Evolutionary conservation across 2,888 invertebrate genomes (phyloP).

Genomic region (Drosophila neotestacea): DNA sequence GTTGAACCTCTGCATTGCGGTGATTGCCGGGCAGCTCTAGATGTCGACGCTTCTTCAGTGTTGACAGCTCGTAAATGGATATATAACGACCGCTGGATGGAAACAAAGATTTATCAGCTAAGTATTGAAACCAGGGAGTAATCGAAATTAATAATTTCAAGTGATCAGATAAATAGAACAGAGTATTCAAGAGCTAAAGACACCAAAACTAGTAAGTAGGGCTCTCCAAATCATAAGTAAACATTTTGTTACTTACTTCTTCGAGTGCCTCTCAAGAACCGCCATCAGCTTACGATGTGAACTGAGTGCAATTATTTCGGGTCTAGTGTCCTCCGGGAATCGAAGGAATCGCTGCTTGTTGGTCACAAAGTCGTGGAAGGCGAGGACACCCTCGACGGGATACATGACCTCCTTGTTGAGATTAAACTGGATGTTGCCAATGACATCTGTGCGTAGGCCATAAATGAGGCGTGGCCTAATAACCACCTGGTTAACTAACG

Average conservation of each 20-base stretch:
- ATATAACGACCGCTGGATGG: conserved; percentile 68
- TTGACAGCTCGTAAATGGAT: conserved; percentile 89
- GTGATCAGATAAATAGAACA: no score
- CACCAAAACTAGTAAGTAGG: no score
- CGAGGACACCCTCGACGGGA: conserved; percentile 91
- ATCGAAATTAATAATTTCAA: no score
- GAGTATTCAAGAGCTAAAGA: no score
- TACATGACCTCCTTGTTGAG: conserved; percentile 92
- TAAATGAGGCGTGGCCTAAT: conserved; percentile 84
- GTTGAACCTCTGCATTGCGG: conserved; percentile 56
- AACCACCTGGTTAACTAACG: conserved; percentile 61
- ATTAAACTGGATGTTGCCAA: conserved; percentile 90
- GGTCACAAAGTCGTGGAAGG: conserved; percentile 90
- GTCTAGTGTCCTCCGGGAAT: conserved; percentile 81
- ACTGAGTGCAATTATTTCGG: conserved; percentile 82
- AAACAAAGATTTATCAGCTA: neutral
- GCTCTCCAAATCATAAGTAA: no score
- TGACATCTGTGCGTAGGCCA: conserved; percentile 85
- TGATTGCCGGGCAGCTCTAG: conserved; percentile 88
- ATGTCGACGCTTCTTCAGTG: conserved; percentile 89
- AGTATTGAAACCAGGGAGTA: no score
- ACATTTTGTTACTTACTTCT: conserved; percentile 55
- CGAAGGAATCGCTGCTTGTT: conserved; percentile 90
- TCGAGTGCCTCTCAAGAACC: conserved; percentile 76
- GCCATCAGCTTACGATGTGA: conserved; percentile 83